phyloP scores from a whole-genome alignment of 2,888 invertebrate species.

The Lochmaea crataegi region DNA sequence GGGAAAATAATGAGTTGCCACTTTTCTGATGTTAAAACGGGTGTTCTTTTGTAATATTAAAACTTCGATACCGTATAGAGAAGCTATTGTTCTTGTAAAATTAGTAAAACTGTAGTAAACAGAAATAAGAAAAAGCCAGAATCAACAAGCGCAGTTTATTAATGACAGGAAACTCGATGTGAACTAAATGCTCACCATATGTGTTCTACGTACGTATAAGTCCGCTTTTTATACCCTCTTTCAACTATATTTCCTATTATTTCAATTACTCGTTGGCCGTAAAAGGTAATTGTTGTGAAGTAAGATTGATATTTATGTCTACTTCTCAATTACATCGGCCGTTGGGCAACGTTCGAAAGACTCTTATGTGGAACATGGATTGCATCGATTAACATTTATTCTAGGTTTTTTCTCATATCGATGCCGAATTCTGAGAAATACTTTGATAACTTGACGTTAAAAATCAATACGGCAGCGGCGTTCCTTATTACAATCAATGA shows the following conservation, averaged over 20 bases:
- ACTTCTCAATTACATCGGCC: constrained; percentile 56
- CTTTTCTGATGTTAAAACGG: background rate
- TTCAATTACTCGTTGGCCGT: constrained; percentile 55
- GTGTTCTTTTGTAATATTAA: background rate
- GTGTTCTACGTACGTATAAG: constrained; percentile 48
- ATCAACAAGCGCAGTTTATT: constrained; percentile 11
- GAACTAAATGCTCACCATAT: constrained; percentile 46
- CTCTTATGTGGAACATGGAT: constrained; percentile 48
- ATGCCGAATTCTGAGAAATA: background rate
- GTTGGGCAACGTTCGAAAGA: constrained; percentile 46
- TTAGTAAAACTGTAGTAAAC: background rate
- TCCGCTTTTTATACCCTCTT: constrained; percentile 46
- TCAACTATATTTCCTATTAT: constrained; percentile 53
- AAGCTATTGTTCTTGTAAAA: background rate
- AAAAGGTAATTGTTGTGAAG: constrained; percentile 39
- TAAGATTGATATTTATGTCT: constrained; percentile 55
- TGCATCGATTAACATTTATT: constrained; percentile 47
- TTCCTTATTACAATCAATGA: too few species aligned
- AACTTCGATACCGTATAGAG: background rate
- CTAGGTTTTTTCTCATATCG: background rate
- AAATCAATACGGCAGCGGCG: background rate
- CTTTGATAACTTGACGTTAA: background rate
- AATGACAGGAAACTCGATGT: constrained; percentile 44
- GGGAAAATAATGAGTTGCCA: background rate
- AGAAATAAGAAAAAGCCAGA: background rate